Evolutionary conservation across 2,888 invertebrate species (phyloP).

Genomic region (Ceraclea dissimilis): DNA sequence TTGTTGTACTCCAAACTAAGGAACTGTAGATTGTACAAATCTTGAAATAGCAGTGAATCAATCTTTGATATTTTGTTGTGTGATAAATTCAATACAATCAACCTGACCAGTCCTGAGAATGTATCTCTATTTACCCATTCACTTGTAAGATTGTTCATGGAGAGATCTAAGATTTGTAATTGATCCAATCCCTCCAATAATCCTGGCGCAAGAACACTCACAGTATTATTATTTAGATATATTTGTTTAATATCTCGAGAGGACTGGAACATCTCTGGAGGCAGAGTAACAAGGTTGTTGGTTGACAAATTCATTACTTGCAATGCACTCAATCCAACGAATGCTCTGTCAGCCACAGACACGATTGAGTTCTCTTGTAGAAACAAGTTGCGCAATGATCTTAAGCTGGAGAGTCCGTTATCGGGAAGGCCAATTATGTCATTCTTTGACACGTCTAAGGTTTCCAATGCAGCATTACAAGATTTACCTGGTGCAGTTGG

Average conservation of each 20-base stretch:
- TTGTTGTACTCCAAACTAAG: constrained; percentile 66
- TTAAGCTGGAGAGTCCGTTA: constrained; percentile 61
- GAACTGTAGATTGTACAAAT: constrained; percentile 66
- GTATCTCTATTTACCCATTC: constrained; percentile 72
- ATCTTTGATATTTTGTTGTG: constrained; percentile 65
- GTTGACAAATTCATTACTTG: constrained; percentile 70
- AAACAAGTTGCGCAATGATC: constrained; percentile 60
- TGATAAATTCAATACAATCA: constrained; percentile 68
- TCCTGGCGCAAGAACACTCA: constrained; percentile 67
- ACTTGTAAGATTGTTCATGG: constrained; percentile 67
- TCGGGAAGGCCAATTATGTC: constrained; percentile 64
- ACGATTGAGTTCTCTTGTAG: constrained; percentile 71
- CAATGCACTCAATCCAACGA: constrained; percentile 61
- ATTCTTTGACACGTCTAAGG: constrained; percentile 67
- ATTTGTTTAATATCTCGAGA: constrained; percentile 65
- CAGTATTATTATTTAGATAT: constrained; percentile 68
- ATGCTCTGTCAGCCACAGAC: constrained; percentile 64
- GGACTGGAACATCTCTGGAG: constrained; percentile 69
- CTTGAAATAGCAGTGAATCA: constrained; percentile 64
- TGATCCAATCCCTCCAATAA: constrained; percentile 66
- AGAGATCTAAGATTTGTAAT: constrained; percentile 65
- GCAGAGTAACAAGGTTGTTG: constrained; percentile 68
- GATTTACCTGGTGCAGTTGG: constrained; percentile 59
- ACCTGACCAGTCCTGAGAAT: constrained; percentile 64
- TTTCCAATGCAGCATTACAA: constrained; percentile 62